Conservation (phyloP, 1,140 invertebrate genomes). For the Lanistes nyassanus region DNA sequence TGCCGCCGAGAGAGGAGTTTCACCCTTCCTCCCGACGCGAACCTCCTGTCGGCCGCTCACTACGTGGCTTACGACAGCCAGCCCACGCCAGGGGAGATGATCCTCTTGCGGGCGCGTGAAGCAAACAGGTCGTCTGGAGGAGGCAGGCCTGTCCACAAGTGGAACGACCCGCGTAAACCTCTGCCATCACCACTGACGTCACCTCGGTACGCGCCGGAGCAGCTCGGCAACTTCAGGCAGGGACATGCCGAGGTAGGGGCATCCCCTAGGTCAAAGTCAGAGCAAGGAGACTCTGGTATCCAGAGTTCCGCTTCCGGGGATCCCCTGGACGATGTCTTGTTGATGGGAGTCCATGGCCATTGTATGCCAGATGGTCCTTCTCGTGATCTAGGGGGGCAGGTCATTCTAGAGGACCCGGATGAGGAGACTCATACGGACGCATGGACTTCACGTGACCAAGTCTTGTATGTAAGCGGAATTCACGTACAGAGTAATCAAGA, state of each 20-base stretch:
- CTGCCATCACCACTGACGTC: background rate
- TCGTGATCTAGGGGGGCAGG: no score
- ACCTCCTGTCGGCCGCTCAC: slow-evolving; percentile 2
- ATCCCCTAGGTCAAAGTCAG: slow-evolving; percentile 7
- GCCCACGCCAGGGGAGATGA: slow-evolving; percentile 31
- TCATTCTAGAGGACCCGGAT: no score
- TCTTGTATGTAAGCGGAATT: no score
- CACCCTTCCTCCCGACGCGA: background rate
- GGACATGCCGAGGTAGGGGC: background rate
- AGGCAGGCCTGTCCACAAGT: background rate
- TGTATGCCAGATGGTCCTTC: no score
- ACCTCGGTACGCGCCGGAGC: no score
- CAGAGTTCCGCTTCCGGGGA: background rate
- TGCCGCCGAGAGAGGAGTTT: slow-evolving; percentile 25
- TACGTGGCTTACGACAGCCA: slow-evolving; percentile 23
- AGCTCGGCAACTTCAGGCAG: background rate
- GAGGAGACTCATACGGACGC: no score
- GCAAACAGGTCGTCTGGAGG: slow-evolving; percentile 26
- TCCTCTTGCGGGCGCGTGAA: slow-evolving; percentile 19
- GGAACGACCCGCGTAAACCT: slow-evolving; percentile 6
- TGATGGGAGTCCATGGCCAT: background rate
- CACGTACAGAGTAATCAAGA: no score
- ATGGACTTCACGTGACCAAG: no score
- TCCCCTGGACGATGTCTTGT: background rate
- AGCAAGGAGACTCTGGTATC: slow-evolving; percentile 18